Conservation (phyloP, 2,888 invertebrate genomes). For the Catocala nupta region DNA sequence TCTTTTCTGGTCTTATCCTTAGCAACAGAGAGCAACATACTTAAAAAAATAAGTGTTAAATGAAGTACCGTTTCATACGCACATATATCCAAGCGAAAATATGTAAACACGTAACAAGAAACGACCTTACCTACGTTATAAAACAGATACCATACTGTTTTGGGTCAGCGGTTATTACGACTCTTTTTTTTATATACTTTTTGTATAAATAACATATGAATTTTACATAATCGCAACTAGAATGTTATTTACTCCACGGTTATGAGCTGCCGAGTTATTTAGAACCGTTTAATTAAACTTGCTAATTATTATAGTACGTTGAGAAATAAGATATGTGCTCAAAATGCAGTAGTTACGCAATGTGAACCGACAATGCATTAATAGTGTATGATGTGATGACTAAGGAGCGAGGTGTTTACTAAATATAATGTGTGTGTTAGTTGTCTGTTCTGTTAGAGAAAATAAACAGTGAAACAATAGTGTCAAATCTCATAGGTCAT, state of each 20-base stretch:
- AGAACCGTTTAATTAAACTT: constrained; percentile 57
- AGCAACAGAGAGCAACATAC: too few species aligned
- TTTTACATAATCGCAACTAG: constrained; percentile 40
- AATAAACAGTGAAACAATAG: too few species aligned
- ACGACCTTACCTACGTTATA: constrained; percentile 9
- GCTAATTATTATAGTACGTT: constrained; percentile 53
- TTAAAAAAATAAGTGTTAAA: too few species aligned
- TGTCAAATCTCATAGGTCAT: too few species aligned
- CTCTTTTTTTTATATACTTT: constrained; percentile 9
- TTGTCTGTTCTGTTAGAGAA: too few species aligned
- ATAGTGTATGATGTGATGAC: constrained; percentile 14
- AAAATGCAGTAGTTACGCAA: constrained; percentile 49
- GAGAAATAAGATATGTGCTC: constrained; percentile 46
- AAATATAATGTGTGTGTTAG: constrained; percentile 7
- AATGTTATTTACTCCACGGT: constrained; percentile 45
- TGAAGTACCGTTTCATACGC: too few species aligned
- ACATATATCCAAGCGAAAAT: constrained; percentile 2
- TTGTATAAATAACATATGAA: constrained; percentile 31
- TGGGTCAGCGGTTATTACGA: constrained; percentile 35
- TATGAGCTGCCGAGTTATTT: constrained; percentile 42
- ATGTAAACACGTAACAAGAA: constrained; percentile 7
- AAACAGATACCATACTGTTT: constrained; percentile 27
- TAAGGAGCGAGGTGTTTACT: constrained; percentile 20
- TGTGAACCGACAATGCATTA: constrained; percentile 20
- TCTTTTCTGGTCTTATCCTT: too few species aligned